phyloP scores from a whole-genome alignment of 2,888 invertebrate species.

The Mechanitis messenoides region DNA sequence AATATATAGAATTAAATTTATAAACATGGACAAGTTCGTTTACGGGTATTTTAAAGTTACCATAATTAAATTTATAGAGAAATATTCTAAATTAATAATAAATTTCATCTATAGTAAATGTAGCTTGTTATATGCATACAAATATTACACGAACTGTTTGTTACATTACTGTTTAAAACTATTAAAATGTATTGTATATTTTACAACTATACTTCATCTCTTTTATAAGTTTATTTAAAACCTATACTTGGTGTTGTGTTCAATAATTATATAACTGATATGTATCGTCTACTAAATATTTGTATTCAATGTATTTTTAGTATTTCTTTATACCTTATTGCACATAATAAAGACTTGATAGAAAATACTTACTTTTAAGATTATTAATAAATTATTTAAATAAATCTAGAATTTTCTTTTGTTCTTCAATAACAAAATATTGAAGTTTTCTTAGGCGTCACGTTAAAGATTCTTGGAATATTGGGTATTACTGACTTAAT shows the following conservation, averaged over 20 bases:
- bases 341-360: constrained; percentile 52
- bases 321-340: constrained; percentile 12
- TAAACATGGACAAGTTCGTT: constrained; percentile 46
- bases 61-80: constrained; percentile 20
- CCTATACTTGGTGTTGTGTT: constrained; percentile 6
- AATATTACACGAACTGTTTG: background rate
- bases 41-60: constrained; percentile 44
- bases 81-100: constrained; percentile 13
- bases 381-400: constrained; percentile 19
- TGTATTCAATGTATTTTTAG: constrained; percentile 16
- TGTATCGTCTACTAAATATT: constrained; percentile 14
- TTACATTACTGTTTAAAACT: background rate
- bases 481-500: too few relatives aligned
- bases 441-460: too few relatives aligned
- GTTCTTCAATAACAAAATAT: background rate
- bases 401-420: constrained; percentile 7
- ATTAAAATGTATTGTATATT: too few relatives aligned
- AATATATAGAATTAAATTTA: background rate
- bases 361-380: constrained; percentile 32
- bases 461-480: too few relatives aligned
- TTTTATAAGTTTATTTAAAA: background rate
- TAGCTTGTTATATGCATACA: background rate
- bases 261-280: background rate
- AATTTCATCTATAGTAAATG: background rate
- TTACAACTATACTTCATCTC: too few relatives aligned